phyloP scores from a whole-genome alignment of 2,888 invertebrate species.

The Tribolium freemani region DNA sequence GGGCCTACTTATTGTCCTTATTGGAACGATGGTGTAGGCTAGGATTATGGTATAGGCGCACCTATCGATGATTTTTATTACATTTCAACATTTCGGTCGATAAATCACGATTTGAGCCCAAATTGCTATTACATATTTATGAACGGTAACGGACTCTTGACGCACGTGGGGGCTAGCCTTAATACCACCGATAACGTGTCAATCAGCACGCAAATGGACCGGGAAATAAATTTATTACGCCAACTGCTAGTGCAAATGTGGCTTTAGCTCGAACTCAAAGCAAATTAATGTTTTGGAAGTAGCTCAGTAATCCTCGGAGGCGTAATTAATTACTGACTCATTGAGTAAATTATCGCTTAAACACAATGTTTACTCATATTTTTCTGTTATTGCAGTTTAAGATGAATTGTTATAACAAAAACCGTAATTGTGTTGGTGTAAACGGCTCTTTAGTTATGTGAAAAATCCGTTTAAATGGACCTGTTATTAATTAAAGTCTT shows the following conservation, averaged over 20 bases:
- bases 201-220: conserved; percentile 1
- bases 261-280: background rate
- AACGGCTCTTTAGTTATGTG: no score
- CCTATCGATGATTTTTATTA: conserved; percentile 20
- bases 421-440: no score
- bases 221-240: background rate
- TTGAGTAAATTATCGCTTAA: no score
- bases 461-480: no score
- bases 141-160: background rate
- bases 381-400: no score
- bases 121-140: conserved; percentile 33
- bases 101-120: conserved; percentile 8
- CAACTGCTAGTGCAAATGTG: background rate
- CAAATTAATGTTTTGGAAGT: no score
- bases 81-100: conserved; percentile 24
- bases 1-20: conserved; percentile 54
- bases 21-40: conserved; percentile 49
- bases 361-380: no score
- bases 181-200: background rate
- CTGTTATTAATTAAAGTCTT: no score
- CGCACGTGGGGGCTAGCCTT: conserved; percentile 15
- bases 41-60: conserved; percentile 48
- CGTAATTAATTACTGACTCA: no score
- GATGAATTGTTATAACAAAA: no score
- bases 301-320: background rate